Evolutionary conservation across 2,797 vertebrate species (phyloP).

Genomic region (Myotis myotis): DNA sequence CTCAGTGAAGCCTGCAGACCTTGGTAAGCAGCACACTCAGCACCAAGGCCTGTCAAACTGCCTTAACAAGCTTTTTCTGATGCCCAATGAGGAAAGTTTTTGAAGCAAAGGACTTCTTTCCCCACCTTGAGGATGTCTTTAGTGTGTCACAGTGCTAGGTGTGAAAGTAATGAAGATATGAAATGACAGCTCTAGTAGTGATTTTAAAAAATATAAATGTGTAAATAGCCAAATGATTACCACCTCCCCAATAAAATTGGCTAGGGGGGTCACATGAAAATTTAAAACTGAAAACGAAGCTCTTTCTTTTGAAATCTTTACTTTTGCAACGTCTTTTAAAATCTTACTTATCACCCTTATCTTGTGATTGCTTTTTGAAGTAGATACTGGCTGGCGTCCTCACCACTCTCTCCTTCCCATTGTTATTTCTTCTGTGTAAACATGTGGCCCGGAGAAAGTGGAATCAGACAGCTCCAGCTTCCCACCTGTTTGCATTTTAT

Average conservation of each 20-base stretch:
- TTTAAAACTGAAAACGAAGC: neutral
- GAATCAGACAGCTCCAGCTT: neutral
- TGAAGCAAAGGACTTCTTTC: neutral
- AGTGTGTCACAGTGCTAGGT: neutral
- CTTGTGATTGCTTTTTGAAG: neutral
- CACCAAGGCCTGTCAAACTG: neutral
- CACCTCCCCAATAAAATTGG: neutral
- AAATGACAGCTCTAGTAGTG: neutral
- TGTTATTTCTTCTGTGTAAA: neutral
- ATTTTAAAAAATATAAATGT: neutral
- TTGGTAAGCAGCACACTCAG: neutral
- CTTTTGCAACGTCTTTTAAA: neutral
- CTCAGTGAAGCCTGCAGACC: neutral
- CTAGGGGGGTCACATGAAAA: neutral
- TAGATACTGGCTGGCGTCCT: neutral
- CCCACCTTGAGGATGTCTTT: neutral
- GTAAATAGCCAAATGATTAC: neutral
- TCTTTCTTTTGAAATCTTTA: neutral
- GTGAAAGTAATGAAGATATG: neutral
- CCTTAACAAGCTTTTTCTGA: neutral
- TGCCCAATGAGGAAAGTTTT: neutral
- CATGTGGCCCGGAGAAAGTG: neutral
- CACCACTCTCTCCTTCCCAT: neutral
- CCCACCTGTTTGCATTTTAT: neutral
- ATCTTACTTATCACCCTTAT: rapidly evolving